Evolutionary conservation across 1,140 invertebrate species (phyloP), one percentile per base, ranked within the genome.

Genomic region (Nomia melanderi): DNA sequence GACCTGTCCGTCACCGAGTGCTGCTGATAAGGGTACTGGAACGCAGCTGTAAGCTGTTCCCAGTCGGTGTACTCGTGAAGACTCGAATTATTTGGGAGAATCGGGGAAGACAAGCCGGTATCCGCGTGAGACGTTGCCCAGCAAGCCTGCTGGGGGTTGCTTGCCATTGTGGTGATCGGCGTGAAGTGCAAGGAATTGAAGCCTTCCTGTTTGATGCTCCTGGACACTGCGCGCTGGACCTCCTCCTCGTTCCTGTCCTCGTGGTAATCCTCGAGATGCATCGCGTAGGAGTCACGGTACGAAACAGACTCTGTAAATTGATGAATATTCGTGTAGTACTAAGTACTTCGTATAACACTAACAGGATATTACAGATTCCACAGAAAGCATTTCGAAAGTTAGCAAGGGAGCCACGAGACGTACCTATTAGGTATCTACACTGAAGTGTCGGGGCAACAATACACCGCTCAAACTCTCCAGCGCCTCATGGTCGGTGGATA

Each of bases 41-140:
- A 88, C 9, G 86, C 76, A 8, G 84, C 81, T 11, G 80, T 81
- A 11, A 90, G 39, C 36, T 91, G 87, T 1, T 90, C 87, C 90
- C 90, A 91, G 31, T 90, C 90, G 11, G 84, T 84, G 25, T 79
- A 75, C 5, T 87, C 87, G 2, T 71, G 67, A 2, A 81, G 64
- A 47, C 81, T 82, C 33, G 57, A 47, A 17, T 54, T 65, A 11
- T 41, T 54, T 0, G 60, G 65, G 9, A 86, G 8, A 25, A 84
- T 31, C 1, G 87, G 80, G 0, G 83, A 86, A 1, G 78, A 31
- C 0, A 54, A 12, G 11, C 39, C 44, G 44, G 39, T 70, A n/a
- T 84, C 82, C 17, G 57, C 5, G 7, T 83, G 81, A 36, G 71
- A 77, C 17, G 66, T 72, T 41, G 36, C 67, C 83, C 63, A 87